These are phyloP conservation scores for Slavum lentiscoides DNA, from an alignment of 2,888 invertebrate species.

Conservation along the genomic window DNA sequence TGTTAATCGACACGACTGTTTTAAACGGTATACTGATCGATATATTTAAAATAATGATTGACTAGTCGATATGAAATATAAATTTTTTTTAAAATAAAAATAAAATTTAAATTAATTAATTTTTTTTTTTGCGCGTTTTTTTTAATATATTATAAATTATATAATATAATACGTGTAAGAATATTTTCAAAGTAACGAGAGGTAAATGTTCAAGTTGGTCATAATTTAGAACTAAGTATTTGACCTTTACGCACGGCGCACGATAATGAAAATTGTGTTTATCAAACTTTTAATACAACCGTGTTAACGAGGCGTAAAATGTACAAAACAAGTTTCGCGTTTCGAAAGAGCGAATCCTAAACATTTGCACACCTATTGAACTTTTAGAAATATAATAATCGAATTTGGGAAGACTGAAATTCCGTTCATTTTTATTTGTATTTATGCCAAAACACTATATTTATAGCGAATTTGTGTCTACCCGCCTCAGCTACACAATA, in stretches of 20 bases:
- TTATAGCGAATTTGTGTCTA: too few relatives aligned
- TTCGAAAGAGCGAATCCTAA: background rate
- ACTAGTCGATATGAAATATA: too few relatives aligned
- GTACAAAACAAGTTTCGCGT: conserved; percentile 11
- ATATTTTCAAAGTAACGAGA: background rate
- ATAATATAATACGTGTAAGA: background rate
- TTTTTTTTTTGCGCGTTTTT: background rate
- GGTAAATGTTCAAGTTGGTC: background rate
- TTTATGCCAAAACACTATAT: too few relatives aligned
- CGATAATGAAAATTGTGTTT: background rate
- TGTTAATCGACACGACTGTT: too few relatives aligned
- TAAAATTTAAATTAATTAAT: too few relatives aligned
- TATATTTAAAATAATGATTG: too few relatives aligned
- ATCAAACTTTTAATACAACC: conserved; percentile 19
- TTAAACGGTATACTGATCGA: too few relatives aligned
- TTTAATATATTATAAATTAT: background rate
- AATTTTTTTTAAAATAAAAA: too few relatives aligned
- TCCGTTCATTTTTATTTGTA: too few relatives aligned
- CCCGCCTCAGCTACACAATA: too few relatives aligned
- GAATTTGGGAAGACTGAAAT: too few relatives aligned
- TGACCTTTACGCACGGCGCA: background rate
- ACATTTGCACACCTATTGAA: background rate
- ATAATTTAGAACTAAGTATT: background rate
- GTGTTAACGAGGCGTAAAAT: conserved; percentile 32
- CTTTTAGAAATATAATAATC: conserved; percentile 5